Base-by-base conservation (phyloP, 2,888 invertebrate genomes). In the Andrena flavipes region DNA sequence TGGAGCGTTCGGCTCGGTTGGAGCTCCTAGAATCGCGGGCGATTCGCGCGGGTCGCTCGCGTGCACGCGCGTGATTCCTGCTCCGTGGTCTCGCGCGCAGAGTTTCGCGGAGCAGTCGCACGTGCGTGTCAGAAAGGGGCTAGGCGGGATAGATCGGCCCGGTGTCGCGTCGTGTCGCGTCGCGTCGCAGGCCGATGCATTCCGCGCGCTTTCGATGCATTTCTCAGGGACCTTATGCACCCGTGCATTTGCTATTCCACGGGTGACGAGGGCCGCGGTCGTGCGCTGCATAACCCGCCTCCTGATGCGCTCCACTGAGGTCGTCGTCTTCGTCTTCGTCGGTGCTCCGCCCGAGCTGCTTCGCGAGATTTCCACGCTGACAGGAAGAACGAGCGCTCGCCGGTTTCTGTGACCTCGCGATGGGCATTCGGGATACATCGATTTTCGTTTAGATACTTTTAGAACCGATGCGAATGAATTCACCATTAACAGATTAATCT, bases 171-270 rank as follows among this genome's bases (percentile, higher is more conserved):
- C 63, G 72, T 42, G 42, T 42, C 42, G 74, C 82, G 83, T 84
- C 51, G 51, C 67, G 67, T 72, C 63, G 63, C 63, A 30, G 68
- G 78, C 77, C 90, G 90, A 91, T 90, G 92, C 92, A 93, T 93
- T 93, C 92, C 91, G 89, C 89, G 89, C 89, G 90, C 91, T 91
- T 91, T 91, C 88, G 86, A 91, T 91, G 92, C 92, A 92, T 92
- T 92, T 92, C 91, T 91, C 92, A 92, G 91, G 89, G 88, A 90
- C 87, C 88, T 88, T 88, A 88, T 85, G 86, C 88, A 83, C 85
- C 86, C 82, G 86, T 82, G 86, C 84, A 89, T 91, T 93, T 93
- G 91, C 92, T 93, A 93, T 93, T 93, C 93, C 90, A 84, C 89
- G 89, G 88, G 91, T 90, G 92, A 87, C 90, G 88, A 87, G 90